Conservation (phyloP, 2,113 vertebrate species). For the Acinonyx jubatus region DNA sequence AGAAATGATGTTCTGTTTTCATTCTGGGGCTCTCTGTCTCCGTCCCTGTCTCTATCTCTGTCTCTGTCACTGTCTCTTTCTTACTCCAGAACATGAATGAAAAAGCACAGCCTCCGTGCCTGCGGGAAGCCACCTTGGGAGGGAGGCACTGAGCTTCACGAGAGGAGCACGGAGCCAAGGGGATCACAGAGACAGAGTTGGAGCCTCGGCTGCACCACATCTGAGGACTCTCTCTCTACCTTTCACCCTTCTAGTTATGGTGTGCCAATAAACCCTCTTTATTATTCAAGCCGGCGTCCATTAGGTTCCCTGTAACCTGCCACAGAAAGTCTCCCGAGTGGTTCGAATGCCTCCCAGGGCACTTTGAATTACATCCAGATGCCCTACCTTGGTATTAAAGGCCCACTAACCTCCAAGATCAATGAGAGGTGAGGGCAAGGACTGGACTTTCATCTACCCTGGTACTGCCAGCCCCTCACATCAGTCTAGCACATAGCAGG, state of each 20-base stretch:
- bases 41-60: neutral
- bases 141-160: neutral
- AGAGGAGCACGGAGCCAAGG: neutral
- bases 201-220: neutral
- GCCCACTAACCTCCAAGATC: neutral
- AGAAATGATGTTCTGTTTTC: neutral
- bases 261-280: slow-evolving; percentile 43
- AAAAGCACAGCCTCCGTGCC: neutral
- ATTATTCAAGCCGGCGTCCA: neutral
- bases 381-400: slow-evolving; percentile 39
- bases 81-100: neutral
- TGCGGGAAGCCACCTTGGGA: neutral
- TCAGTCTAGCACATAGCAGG: neutral
- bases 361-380: slow-evolving; percentile 30
- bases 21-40: neutral
- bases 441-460: slow-evolving; percentile 1
- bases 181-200: neutral
- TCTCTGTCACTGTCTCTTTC: neutral
- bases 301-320: slow-evolving; percentile 14
- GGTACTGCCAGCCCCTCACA: neutral
- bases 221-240: neutral
- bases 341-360: slow-evolving; percentile 22
- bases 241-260: slow-evolving; percentile 3
- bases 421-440: neutral
- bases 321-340: slow-evolving; percentile 30